Conservation (phyloP, 2,888 invertebrate species). For the Deroplatys truncata region DNA sequence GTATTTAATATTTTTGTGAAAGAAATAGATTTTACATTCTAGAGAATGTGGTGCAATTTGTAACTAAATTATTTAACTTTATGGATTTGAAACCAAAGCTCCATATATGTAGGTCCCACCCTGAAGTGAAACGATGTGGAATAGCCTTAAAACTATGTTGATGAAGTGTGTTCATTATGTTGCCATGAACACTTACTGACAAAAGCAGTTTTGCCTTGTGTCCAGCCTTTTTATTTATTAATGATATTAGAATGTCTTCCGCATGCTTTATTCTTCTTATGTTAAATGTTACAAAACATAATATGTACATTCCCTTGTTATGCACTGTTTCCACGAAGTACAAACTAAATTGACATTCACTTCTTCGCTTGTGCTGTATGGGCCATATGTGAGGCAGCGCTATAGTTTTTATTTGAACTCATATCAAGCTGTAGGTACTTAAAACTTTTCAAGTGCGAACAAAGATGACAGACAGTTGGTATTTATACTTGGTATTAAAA, state of each 20-base stretch:
- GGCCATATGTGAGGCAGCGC: not conserved
- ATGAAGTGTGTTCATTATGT: no score
- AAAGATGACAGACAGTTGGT: not conserved
- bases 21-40: no score
- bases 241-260: not conserved
- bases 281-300: not conserved
- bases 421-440: slow-evolving; percentile 22
- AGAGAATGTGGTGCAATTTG: no score
- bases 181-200: no score
- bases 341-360: no score
- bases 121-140: no score
- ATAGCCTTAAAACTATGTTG: no score
- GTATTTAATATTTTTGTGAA: no score
- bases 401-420: not conserved
- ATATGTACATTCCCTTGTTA: not conserved
- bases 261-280: not conserved
- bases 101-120: no score
- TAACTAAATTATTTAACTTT: no score
- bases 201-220: no score
- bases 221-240: not conserved
- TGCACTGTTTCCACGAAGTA: not conserved
- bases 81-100: no score
- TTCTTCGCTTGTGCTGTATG: not conserved
- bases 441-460: slow-evolving; percentile 1
- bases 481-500: not conserved